Conservation (phyloP, 2,113 vertebrate species). For the Cricetomys ansorgei region DNA sequence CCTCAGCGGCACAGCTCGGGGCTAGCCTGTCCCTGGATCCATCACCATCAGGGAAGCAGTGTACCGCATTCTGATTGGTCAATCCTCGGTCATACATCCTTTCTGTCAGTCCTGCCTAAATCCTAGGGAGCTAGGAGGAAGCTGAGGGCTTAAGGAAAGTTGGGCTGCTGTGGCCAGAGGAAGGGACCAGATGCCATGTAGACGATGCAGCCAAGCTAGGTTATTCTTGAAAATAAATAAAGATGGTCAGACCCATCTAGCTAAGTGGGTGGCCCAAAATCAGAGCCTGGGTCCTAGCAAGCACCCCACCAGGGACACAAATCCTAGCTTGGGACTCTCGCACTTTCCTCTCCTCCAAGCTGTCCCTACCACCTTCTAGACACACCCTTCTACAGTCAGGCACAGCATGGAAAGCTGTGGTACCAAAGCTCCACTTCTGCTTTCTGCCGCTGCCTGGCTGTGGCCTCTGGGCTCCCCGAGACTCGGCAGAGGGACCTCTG, state of each 20-base stretch:
- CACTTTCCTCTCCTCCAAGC: not conserved
- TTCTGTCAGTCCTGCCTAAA: not conserved
- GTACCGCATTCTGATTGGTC: not conserved
- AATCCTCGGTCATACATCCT: not conserved
- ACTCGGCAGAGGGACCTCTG: not conserved
- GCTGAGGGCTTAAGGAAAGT: not conserved
- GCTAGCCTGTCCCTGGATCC: not conserved
- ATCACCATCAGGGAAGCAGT: not conserved
- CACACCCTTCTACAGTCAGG: too few species aligned
- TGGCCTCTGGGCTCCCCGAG: not conserved
- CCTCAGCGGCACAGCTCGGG: not conserved
- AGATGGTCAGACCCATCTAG: not conserved
- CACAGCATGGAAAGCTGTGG: not conserved
- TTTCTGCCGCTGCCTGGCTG: not conserved
- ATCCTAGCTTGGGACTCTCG: not conserved
- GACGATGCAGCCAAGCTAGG: not conserved
- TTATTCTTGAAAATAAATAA: conserved; percentile 9
- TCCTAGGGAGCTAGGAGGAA: not conserved
- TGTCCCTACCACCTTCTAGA: not conserved
- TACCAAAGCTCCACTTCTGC: not conserved
- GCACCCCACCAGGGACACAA: not conserved
- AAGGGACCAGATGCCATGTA: not conserved
- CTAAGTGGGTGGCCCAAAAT: not conserved
- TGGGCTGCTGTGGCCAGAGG: not conserved
- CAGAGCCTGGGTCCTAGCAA: not conserved